Evolutionary conservation across 2,113 vertebrate genomes (phyloP), one percentile per base, ranked within the genome.

Genomic region (Dipodomys stephensi): DNA sequence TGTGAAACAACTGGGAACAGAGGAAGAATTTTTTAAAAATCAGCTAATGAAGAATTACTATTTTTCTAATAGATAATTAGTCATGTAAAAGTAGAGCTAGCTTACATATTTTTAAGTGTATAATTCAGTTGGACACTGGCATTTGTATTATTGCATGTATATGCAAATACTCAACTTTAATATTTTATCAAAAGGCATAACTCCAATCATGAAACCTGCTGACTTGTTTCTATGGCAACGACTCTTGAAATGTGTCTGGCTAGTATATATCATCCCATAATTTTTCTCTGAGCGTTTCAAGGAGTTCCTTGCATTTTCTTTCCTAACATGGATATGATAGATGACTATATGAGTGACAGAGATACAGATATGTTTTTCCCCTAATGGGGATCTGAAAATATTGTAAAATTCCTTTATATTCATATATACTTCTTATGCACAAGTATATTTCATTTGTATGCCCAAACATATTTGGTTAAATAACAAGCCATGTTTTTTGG

Each of bases 151-250:
- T 96, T 97, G 88, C 96, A 96, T 96, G 93, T 82, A 94, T 98
- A 97, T 97, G 97, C 94, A 97, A 95, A 97, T 97, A 97, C 72
- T 96, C 95, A 97, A 98, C 96, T 98, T 98, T 98, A 98, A 98
- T 98, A 98, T 98, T 98, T 98, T 98, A 98, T 98, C 96, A 97
- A 96, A 97, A 97, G 89, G 87, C 95, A 98, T 95, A 97, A 97
- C 97, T 98, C 97, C 97, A 96, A 98, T 97, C 98, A 94, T 89
- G 97, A 98, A 98, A 96, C 95, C 97, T 98, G 89, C 94, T 72
- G 86, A 76, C 97, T 97, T 88, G 98, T 98, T 98, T 98, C 98
- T 97, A 98, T 98, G 97, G 97, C 97, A 98, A 98, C 98, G 95
- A 97, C 98, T 97, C 95, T 86, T 97, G 96, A 98, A 98, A 97